Percentiles rank a stretch among this genome's conserved stretches.
phyloP scores from a whole-genome alignment of 2,113 vertebrate genomes.

The Anoura caudifer region DNA sequence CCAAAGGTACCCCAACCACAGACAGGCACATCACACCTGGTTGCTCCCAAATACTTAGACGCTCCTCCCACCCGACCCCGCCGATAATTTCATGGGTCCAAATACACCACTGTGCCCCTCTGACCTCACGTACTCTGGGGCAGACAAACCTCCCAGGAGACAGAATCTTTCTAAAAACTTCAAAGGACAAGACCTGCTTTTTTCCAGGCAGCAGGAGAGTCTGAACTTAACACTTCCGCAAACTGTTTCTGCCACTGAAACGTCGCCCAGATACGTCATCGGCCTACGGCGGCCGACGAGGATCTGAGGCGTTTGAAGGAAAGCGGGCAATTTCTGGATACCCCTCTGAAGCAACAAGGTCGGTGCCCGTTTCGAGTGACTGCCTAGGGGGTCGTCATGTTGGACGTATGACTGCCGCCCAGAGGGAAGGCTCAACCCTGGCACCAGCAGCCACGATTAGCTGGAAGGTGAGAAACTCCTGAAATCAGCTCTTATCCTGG shows the following conservation, averaged over 20 bases:
- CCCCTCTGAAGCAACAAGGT: neutral
- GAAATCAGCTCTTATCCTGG: neutral
- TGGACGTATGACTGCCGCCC: neutral
- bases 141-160: neutral
- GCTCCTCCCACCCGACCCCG: neutral
- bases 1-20: neutral
- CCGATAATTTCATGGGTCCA: neutral
- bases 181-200: neutral
- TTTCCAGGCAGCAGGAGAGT: fast-evolving
- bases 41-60: neutral
- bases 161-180: neutral
- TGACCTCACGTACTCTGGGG: neutral
- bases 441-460: fast-evolving
- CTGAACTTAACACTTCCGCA: neutral
- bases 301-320: fast-evolving
- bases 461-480: neutral
- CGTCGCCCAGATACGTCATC: fast-evolving
- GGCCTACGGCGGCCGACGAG: neutral
- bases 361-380: fast-evolving
- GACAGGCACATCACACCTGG: neutral
- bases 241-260: fast-evolving
- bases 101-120: neutral
- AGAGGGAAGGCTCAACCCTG: neutral
- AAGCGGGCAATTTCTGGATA: fast-evolving
- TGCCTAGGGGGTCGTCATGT: neutral